Evolutionary conservation across 2,113 vertebrate species (phyloP).

Genomic region (Menura novaehollandiae): DNA sequence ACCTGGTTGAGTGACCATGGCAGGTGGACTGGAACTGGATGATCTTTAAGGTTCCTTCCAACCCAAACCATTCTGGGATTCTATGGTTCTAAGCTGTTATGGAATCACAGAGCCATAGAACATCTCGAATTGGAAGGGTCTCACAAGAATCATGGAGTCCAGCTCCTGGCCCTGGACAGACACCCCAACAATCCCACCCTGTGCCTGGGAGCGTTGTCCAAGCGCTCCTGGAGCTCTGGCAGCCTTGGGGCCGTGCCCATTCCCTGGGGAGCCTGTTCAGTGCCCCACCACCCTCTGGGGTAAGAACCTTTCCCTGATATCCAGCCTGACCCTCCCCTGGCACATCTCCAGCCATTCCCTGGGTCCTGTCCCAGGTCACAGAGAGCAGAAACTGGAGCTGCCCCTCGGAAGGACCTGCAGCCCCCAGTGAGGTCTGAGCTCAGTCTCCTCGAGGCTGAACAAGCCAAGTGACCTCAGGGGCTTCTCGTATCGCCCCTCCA

Average conservation of each 20-base stretch:
- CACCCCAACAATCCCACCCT: background rate
- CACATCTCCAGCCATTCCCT: fast-evolving
- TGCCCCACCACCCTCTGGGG: background rate
- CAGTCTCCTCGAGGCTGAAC: background rate
- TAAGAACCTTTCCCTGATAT: fast-evolving
- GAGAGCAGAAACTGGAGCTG: fast-evolving
- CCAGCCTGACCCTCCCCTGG: fast-evolving
- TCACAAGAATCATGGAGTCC: fast-evolving
- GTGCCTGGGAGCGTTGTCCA: fast-evolving
- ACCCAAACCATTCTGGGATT: background rate
- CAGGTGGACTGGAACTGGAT: background rate
- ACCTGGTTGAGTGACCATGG: background rate
- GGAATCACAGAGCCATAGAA: background rate
- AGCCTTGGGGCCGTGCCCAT: background rate
- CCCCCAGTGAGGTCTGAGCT: background rate
- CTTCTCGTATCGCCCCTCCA: background rate
- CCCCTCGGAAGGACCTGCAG: background rate
- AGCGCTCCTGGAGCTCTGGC: background rate
- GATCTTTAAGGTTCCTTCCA: background rate
- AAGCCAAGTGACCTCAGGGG: background rate
- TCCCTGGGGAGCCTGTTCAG: background rate
- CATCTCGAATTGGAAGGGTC: background rate
- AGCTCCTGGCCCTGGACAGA: background rate
- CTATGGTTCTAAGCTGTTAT: background rate
- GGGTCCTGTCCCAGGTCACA: background rate